Conservation (phyloP, 2,888 invertebrate genomes). For the Microplitis deprimator region DNA sequence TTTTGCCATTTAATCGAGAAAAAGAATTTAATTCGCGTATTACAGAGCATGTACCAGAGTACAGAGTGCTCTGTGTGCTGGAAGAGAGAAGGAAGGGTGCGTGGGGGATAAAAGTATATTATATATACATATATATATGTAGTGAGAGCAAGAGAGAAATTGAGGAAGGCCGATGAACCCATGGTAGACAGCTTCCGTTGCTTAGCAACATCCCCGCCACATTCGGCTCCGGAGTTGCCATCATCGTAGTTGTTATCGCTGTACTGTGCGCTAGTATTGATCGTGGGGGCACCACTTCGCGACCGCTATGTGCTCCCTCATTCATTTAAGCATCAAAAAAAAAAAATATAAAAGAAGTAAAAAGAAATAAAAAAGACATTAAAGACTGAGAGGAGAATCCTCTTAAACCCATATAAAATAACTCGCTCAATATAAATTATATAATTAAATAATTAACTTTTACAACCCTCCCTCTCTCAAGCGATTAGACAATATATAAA, state of each 20-base stretch:
- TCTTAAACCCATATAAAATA: constrained; percentile 16
- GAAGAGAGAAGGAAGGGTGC: constrained; percentile 43
- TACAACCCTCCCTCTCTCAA: not conserved
- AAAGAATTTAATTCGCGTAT: constrained; percentile 42
- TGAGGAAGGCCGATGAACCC: constrained; percentile 71
- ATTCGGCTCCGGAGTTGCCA: constrained; percentile 64
- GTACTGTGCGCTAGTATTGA: constrained; percentile 40
- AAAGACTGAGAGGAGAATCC: constrained; percentile 18
- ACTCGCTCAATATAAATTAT: constrained; percentile 6
- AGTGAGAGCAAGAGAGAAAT: constrained; percentile 67
- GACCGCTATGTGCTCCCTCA: constrained; percentile 30
- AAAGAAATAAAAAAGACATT: constrained; percentile 15
- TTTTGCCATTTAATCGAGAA: constrained; percentile 26
- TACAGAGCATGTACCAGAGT: constrained; percentile 28
- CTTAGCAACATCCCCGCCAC: constrained; percentile 73
- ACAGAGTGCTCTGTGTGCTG: constrained; percentile 4
- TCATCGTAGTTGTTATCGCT: constrained; percentile 60
- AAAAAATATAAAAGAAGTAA: constrained; percentile 10
- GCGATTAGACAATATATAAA: not conserved
- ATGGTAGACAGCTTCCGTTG: constrained; percentile 73
- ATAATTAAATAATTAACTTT: not conserved
- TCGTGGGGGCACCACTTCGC: constrained; percentile 39
- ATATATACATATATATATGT: constrained; percentile 56
- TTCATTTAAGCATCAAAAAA: constrained; percentile 31
- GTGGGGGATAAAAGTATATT: constrained; percentile 48